Percentiles rank a stretch among this genome's conserved stretches.
Evolutionary conservation across 2,888 invertebrate species (phyloP).

Genomic region (Deilephila elpenor): DNA sequence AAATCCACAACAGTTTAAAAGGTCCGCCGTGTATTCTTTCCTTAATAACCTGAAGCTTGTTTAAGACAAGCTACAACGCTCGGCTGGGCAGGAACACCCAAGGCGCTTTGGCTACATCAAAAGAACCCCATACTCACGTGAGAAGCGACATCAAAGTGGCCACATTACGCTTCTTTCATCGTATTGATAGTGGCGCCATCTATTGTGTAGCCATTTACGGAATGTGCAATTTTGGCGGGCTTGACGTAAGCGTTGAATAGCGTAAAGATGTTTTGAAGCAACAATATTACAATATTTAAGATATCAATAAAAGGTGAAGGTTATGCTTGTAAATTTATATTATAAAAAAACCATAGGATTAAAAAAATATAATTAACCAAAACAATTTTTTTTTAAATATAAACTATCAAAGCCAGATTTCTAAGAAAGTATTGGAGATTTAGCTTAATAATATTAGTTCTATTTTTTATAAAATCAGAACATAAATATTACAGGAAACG

Average conservation of each 20-base stretch:
- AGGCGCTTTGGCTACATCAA: slow-evolving; percentile 16
- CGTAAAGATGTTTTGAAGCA: background rate
- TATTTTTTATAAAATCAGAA: no score
- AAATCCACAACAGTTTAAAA: background rate
- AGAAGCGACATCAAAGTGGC: slow-evolving; percentile 16
- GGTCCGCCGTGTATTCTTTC: background rate
- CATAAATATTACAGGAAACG: no score
- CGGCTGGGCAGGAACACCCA: background rate
- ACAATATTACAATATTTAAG: background rate
- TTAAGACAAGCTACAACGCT: background rate
- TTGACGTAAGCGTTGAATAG: background rate
- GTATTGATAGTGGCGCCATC: background rate
- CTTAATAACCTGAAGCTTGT: background rate
- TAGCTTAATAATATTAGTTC: no score
- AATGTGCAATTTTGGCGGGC: background rate
- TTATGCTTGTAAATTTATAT: no score
- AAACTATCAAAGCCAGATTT: no score
- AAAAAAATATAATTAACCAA: no score
- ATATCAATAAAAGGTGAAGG: no score
- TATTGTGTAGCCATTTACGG: background rate
- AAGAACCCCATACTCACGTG: background rate
- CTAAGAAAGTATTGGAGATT: no score
- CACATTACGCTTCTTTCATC: slow-evolving; percentile 12
- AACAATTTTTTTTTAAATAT: no score
- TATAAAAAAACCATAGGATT: no score